A percentile compares a stretch with the other conserved stretches of the same genome.
phyloP scores from a whole-genome alignment of 1,140 invertebrate genomes.

The Oryctes rhinoceros region DNA sequence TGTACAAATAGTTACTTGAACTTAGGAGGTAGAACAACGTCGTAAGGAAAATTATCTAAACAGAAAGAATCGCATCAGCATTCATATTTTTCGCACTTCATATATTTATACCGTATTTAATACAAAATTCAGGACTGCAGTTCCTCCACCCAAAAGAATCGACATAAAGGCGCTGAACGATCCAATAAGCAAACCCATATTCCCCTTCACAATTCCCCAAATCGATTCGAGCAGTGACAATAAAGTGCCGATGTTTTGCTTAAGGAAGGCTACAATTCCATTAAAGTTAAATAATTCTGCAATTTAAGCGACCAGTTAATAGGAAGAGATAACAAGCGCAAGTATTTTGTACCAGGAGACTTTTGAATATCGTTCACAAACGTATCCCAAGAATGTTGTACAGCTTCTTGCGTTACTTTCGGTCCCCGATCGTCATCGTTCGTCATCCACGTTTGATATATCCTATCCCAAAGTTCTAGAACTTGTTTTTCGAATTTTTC shows the following conservation, averaged over 20 bases:
- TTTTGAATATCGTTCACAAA: constrained; percentile 76
- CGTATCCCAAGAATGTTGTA: constrained; percentile 75
- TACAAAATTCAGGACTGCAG: constrained; percentile 92
- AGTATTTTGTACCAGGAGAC: constrained; percentile 69
- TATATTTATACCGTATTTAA: constrained; percentile 81
- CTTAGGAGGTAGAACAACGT: constrained; percentile 95
- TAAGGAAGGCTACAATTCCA: constrained; percentile 81
- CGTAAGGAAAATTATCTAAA: constrained; percentile 93
- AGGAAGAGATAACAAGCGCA: background rate
- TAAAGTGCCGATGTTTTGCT: constrained; percentile 92
- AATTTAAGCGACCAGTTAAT: constrained; percentile 48
- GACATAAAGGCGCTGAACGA: constrained; percentile 87
- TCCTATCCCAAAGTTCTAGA: constrained; percentile 89
- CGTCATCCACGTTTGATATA: constrained; percentile 92
- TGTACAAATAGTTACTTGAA: constrained; percentile 88
- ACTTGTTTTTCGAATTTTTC: constrained; percentile 89
- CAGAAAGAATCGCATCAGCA: constrained; percentile 49
- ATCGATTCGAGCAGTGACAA: constrained; percentile 89
- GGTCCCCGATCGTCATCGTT: constrained; percentile 70
- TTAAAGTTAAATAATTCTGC: constrained; percentile 77
- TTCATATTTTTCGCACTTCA: background rate
- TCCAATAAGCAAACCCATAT: constrained; percentile 89
- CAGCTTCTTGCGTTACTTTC: constrained; percentile 72
- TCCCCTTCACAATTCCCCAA: constrained; percentile 93
- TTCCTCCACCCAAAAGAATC: constrained; percentile 88